Base-by-base conservation (phyloP, 1,140 invertebrate species). In the Lethrus apterus region DNA sequence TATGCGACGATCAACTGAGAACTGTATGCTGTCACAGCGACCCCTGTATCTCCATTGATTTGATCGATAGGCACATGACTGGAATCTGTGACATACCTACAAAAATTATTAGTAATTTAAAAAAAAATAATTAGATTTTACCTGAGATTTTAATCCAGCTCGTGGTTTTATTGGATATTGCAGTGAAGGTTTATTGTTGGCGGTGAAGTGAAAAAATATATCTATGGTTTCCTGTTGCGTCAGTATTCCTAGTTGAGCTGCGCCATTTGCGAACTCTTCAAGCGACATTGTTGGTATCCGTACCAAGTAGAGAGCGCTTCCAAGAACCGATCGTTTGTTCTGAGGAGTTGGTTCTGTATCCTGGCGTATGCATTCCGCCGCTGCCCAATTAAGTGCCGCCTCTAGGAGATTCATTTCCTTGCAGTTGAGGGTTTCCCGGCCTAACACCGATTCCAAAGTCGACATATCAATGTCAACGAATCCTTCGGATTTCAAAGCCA, bases 41-140 rank as follows among this genome's bases (percentile, higher is more conserved):
- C 90, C 90, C 58, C 91, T 74, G 63, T 93, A 94, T 23, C 90
- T 77, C 90, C 91, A 94, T 59, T 97, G 93, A 65, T 96, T 97
- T 59, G 88, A 92, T 54, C 93, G 79, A 65, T 96, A 96, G 2
- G 93, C 93, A 61, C 89, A 94, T 1, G 92, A 95, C 66, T 93
- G 89, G 65, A 97, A 97, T 64, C 93, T 76, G 65, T 93, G 91
- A 60, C 92, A 94, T 9, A 91, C 83, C 83, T 86, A 66, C 17
- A 71, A 54, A 55, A 50, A 11, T 42, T 29, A 24, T 32, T 33
- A 18, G 4, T 1, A 41, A 30, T 2, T 13, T 2, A 13, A 15
- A 33, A 33, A 13, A 33, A n/a, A 33, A 13, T 13, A 33, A 38
- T 19, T 33, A 18, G 17, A 34, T 13, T 15, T 68, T 73, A 86